Base-by-base conservation (phyloP, 2,888 invertebrate genomes). In the Caradrina clavipalpis region DNA sequence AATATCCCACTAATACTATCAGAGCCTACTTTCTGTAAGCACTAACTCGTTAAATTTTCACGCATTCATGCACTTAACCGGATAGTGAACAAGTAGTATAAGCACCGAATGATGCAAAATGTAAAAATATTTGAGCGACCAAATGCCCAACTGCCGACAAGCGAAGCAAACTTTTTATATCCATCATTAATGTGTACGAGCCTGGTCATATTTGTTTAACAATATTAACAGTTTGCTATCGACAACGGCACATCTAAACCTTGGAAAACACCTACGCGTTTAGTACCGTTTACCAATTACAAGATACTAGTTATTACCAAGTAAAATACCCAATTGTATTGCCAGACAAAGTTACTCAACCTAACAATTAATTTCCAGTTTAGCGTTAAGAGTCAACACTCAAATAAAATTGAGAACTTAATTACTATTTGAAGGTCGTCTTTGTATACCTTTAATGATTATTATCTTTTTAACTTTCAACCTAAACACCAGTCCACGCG, bases 41-140 rank as follows among this genome's bases (percentile, higher is more conserved):
- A 83, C 72, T 86, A 85, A 87, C 88, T 91, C 87, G 87, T 92
- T 90, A 90, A 90, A 89, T 89, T 87, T 89, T 91, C 86, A 92
- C 88, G 91, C 88, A 85, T 86, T 86, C 86, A 71, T 91, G 90
- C 89, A 79, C 84, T 84, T 88, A 85, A 78, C 85, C 87, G 86
- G 84, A 85, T 86, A 83, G 82, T 88, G 86, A 89, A 80, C 86
- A 89, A 85, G 83, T 89, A 84, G 85, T 49, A 79, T 85, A 17
- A 45, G 45, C 17, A 86, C 78, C 55, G 50, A 56, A 57, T 68
- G 69, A 72, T 72, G 53, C 60, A 69, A 60, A 78, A 73, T 65
- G n/a, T 64, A 63, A 58, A 72, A 74, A 72, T 69, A 70, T 73
- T 65, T 73, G 62, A 72, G 31, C 58, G 53, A 55, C 26, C 45